A percentile compares a stretch with the other conserved stretches of the same genome.
Evolutionary conservation across 2,888 invertebrate species (phyloP).

Genomic region (Glyphotaelius pellucidus): DNA sequence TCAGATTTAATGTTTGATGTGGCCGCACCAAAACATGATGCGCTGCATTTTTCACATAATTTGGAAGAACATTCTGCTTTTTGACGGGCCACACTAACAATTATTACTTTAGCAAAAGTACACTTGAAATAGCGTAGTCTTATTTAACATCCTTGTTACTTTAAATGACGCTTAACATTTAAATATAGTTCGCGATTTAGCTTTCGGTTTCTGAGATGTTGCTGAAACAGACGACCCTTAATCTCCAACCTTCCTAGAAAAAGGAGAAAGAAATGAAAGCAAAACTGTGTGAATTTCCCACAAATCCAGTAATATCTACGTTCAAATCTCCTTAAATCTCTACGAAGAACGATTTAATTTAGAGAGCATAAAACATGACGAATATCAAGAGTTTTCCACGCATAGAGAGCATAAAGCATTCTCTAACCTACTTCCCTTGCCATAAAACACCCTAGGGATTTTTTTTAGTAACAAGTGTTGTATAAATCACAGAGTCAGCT

Average conservation of each 20-base stretch:
- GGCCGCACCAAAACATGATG: too few species aligned
- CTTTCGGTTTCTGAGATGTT: too few species aligned
- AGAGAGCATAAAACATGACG: not conserved
- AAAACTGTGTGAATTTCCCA: not conserved
- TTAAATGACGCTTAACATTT: too few species aligned
- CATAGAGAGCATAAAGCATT: not conserved
- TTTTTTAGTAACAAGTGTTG: conserved; percentile 31
- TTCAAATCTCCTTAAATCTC: not conserved
- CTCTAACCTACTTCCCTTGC: not conserved
- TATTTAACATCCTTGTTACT: too few species aligned
- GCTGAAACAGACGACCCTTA: too few species aligned
- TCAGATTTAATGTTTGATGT: too few species aligned
- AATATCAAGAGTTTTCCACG: not conserved
- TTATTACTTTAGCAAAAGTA: too few species aligned
- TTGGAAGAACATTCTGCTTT: too few species aligned
- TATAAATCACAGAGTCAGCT: conserved; percentile 41
- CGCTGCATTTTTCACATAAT: too few species aligned
- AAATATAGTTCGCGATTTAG: too few species aligned
- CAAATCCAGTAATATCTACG: not conserved
- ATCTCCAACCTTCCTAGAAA: not conserved
- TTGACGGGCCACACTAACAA: too few species aligned
- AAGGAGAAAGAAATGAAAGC: not conserved
- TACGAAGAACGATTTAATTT: not conserved
- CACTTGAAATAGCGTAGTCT: too few species aligned
- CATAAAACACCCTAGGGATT: not conserved